Evolutionary conservation across 2,113 vertebrate genomes (phyloP), one percentile per base, ranked within the genome.

Genomic region (Phrynosoma platyrhinos): DNA sequence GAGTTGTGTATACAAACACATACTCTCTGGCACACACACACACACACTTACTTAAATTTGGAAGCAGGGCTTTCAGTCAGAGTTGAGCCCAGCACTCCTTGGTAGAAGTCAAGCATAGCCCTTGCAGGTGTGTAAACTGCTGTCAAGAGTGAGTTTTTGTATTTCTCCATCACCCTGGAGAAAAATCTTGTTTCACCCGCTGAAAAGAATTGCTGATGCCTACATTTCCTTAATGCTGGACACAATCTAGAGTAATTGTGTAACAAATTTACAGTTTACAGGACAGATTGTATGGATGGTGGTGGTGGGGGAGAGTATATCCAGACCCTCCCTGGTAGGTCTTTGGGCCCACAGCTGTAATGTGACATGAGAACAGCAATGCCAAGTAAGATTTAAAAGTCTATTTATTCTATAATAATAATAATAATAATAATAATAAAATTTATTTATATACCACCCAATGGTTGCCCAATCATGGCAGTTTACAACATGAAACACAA

Each of bases 61-160:
- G 68, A 55, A 23, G 20, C 9, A 84, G n/a, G 13, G 20, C 10
- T 74, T 74, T 10, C 52, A 84, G 71, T n/a, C 68, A 52, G 42
- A 42, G 23, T 30, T 3, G 1, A 53, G 47, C 69, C 58, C 52
- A 55, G 6, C 6, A 27, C 53, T 40, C 23, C 69, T 1, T 84
- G 71, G n/a, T 27, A 75, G 53, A 36, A 75, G 75, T 40, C 23
- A 72, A 62, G 32, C 53, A 55, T n/a, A 75, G 52, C 21, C 18
- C 71, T 36, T 84, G 21, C 4, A 62, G 36, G 52, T 75, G 32
- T 74, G 74, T 75, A n/a, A 36, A 55, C 53, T 97, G 96, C 96
- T 96, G 95, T 97, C 95, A 96, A 95, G 96, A 96, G 96, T 97
- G 91, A 92, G 91, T 72, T 92, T 96, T 64, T 32, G 87, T 93